Evolutionary conservation across 2,888 invertebrate species (phyloP), one percentile per base, ranked within the genome.

Genomic region (Drosophila nigritarsus): DNA sequence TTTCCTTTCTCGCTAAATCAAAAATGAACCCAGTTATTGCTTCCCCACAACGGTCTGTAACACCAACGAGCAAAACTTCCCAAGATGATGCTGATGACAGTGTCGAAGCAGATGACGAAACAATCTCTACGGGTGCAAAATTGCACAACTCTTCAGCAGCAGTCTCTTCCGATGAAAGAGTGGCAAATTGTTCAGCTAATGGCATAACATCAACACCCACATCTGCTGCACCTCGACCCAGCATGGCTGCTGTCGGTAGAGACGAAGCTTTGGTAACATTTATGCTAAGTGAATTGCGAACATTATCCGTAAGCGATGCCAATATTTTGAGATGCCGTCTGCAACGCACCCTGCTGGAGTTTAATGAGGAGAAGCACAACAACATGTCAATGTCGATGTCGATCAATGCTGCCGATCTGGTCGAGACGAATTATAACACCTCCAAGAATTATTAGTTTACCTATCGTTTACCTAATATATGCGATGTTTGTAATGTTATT

Each of bases 321-420:
- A 48, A 53, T 53, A 48, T 64, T 15, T 24, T 58, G 27, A 56
- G 64, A 24, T 64, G 64, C 27, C 68, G 68, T 34, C 45, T 68
- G 30, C 68, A 68, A 38, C 55, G 67, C 11, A 68, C 63, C 42
- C 34, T 68, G n/a, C 29, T 68, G 9, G 55, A 68, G 32, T 68
- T 65, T n/a, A 53, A 38, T 27, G 68, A 68, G 64, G 64, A 56
- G 29, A 32, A 27, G 6, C 58, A 58, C 20, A 40, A 20, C 18
- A 51, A 27, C 45, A 15, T 34, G 8, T 2, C 6, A 15, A 49
- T 29, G 18, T n/a, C 32, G 32, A 13, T n/a, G 20, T n/a, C 32
- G 20, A 6, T n/a, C 18, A 24, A 18, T 42, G 15, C 18, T 27
- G 27, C 6, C 24, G 45, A 50, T 8, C 15, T 36, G 36, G n/a